Conservation (phyloP, 1,140 invertebrate species). For the Drosophila lacteicornis region DNA sequence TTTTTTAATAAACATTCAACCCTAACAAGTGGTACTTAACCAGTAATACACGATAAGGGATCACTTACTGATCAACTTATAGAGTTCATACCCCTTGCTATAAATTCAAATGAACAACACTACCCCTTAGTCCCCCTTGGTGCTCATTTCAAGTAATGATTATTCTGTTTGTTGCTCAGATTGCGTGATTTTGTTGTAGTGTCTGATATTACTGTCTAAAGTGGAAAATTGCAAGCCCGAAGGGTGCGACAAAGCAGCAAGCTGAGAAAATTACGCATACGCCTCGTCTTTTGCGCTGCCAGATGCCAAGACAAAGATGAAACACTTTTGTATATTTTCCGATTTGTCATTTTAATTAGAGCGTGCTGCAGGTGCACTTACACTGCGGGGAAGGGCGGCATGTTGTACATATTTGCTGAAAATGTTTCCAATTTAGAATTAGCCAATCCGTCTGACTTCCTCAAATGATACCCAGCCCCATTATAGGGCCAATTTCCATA, state of each 20-base stretch:
- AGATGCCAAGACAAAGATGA: conserved; percentile 20
- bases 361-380: conserved; percentile 33
- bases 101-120: conserved; percentile 15
- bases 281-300: conserved; percentile 10
- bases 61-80: background rate
- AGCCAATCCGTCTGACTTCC: conserved; percentile 21
- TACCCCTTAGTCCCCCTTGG: background rate
- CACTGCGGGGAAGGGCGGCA: background rate
- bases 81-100: background rate
- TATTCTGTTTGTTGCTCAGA: conserved; percentile 39
- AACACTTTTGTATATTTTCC: conserved; percentile 34
- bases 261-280: conserved; percentile 52
- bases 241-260: conserved; percentile 35
- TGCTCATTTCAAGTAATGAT: conserved; percentile 35
- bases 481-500: conserved; percentile 46
- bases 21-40: background rate
- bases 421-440: conserved; percentile 25
- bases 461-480: conserved; percentile 29
- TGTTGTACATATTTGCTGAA: background rate
- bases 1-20: too few species aligned
- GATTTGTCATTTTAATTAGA: conserved; percentile 63
- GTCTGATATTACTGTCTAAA: conserved; percentile 25
- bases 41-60: background rate
- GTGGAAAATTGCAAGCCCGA: conserved; percentile 48
- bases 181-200: conserved; percentile 17